Percentiles rank a stretch among this genome's conserved stretches.
Conservation (phyloP, 2,888 invertebrate genomes). For the Oeneis ivallda region DNA sequence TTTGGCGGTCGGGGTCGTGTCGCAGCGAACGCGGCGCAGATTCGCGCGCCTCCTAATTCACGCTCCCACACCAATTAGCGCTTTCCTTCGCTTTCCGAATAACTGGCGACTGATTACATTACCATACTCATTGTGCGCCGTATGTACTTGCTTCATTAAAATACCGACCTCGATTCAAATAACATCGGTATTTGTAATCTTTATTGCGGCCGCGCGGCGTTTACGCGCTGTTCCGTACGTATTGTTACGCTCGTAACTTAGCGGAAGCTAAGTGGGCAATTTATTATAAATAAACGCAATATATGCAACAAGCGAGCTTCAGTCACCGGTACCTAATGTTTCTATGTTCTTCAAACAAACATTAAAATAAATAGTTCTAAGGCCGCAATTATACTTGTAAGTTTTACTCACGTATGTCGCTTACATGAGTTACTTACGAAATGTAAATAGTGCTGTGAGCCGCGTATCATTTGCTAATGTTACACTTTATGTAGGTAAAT, state of each 20-base stretch:
- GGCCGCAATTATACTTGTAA: too few relatives aligned
- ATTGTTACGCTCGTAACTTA: neutral
- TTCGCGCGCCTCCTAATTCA: neutral
- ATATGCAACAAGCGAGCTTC: neutral
- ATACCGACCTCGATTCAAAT: constrained; percentile 41
- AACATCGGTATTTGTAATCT: constrained; percentile 37
- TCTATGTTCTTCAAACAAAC: too few relatives aligned
- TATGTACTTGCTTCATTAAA: constrained; percentile 40
- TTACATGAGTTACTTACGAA: too few relatives aligned
- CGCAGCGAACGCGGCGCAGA: neutral
- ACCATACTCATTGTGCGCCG: constrained; percentile 40
- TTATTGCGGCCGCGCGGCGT: constrained; percentile 19
- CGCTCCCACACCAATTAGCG: constrained; percentile 24
- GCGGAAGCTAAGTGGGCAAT: neutral
- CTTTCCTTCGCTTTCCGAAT: constrained; percentile 40
- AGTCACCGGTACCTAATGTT: neutral
- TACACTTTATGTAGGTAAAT: too few relatives aligned
- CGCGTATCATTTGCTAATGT: too few relatives aligned
- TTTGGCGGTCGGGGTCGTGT: neutral
- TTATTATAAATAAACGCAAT: constrained; percentile 1
- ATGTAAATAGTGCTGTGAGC: too few relatives aligned
- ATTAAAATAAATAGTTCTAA: too few relatives aligned
- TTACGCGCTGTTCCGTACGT: neutral
- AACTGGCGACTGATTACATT: constrained; percentile 42
- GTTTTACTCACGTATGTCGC: too few relatives aligned